These are phyloP conservation scores for Bombus turneri DNA, from an alignment of 1,140 invertebrate genomes.

Conservation along the genomic window DNA sequence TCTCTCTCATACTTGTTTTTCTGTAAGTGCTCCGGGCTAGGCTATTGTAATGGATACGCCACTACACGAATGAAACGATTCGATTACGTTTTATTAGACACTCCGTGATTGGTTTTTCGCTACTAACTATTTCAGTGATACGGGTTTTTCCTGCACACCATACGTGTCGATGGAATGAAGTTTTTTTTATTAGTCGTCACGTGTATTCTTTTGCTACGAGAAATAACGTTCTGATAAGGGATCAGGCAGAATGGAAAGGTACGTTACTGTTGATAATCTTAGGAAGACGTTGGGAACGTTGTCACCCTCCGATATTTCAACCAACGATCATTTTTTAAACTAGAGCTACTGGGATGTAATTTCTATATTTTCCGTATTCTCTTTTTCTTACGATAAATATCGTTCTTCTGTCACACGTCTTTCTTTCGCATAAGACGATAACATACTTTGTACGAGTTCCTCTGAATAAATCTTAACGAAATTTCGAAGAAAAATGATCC, in stretches of 20 bases:
- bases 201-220: too few relatives aligned
- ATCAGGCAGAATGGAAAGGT: too few relatives aligned
- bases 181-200: not conserved
- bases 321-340: too few relatives aligned
- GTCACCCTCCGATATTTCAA: too few relatives aligned
- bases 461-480: slow-evolving; percentile 15
- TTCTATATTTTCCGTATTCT: too few relatives aligned
- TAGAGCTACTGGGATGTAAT: too few relatives aligned
- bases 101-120: not conserved
- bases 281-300: too few relatives aligned
- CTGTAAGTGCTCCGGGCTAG: not conserved
- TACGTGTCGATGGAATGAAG: not conserved
- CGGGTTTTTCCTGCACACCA: not conserved
- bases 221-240: too few relatives aligned
- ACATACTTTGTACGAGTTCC: not conserved
- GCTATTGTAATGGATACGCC: not conserved
- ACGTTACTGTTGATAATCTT: too few relatives aligned
- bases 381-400: too few relatives aligned
- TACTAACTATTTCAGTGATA: not conserved
- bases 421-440: not conserved
- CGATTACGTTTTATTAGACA: slow-evolving; percentile 14
- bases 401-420: too few relatives aligned
- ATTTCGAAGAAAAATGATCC: not conserved
- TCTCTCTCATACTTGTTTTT: not conserved
- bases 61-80: slow-evolving; percentile 7